Conservation (phyloP, 2,888 invertebrate species). For the Papilio protenor region DNA sequence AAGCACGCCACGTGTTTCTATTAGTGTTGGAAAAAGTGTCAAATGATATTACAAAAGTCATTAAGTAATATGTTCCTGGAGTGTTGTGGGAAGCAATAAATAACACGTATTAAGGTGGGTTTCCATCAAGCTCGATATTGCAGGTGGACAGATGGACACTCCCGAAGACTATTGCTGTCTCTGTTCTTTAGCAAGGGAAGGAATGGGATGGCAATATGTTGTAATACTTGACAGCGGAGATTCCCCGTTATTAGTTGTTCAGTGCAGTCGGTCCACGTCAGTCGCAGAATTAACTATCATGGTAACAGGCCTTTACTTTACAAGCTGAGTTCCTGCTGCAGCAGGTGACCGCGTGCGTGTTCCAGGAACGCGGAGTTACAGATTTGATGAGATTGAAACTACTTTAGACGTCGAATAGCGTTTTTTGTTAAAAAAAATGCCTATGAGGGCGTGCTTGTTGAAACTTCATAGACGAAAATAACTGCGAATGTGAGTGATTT, state of each 20-base stretch:
- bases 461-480: neutral
- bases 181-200: neutral
- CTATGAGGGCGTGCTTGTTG: neutral
- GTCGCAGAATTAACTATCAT: slow-evolving; percentile 67
- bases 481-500: neutral
- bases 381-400: slow-evolving; percentile 45
- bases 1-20: slow-evolving; percentile 48
- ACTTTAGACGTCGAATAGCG: slow-evolving; percentile 34
- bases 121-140: neutral
- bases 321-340: slow-evolving; percentile 61
- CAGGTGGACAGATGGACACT: neutral
- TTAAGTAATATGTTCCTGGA: slow-evolving; percentile 55
- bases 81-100: slow-evolving; percentile 79
- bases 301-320: slow-evolving; percentile 36
- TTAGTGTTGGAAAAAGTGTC: slow-evolving; percentile 54
- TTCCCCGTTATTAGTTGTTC: neutral
- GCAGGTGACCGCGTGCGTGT: slow-evolving; percentile 73
- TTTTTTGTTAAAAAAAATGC: neutral
- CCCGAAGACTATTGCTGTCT: neutral
- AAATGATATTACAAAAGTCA: slow-evolving; percentile 62
- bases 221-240: neutral
- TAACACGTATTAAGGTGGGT: slow-evolving; percentile 61
- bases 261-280: neutral
- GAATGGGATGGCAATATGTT: neutral
- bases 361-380: slow-evolving; percentile 55